Conservation (phyloP, 2,113 vertebrate genomes). For the Pyxicephalus adspersus region DNA sequence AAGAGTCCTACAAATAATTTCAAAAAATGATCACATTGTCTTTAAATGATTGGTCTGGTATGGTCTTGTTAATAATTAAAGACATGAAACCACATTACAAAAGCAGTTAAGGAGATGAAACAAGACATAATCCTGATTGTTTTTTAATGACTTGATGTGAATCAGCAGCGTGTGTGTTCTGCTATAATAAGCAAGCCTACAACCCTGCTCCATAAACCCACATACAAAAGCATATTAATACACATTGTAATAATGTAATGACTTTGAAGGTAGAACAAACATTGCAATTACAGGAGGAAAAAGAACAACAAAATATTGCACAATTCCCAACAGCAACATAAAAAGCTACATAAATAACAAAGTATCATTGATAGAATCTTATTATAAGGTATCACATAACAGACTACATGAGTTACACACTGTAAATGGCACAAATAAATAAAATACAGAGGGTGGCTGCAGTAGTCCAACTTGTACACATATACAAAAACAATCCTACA, state of each 20-base stretch:
- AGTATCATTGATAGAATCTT: too few species aligned
- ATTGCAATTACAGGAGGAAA: background rate
- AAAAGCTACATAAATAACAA: background rate
- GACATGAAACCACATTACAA: constrained; percentile 2
- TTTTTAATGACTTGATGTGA: constrained; percentile 2
- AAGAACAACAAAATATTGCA: background rate
- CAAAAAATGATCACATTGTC: background rate
- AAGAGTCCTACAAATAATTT: background rate
- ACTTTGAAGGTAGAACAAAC: background rate
- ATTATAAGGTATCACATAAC: too few species aligned
- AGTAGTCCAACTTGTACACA: too few species aligned
- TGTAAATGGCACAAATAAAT: too few species aligned
- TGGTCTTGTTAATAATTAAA: constrained; percentile 16
- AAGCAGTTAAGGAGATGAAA: constrained; percentile 7
- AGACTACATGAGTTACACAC: too few species aligned
- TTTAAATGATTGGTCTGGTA: background rate
- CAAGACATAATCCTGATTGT: constrained; percentile 20
- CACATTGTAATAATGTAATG: background rate
- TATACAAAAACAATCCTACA: too few species aligned
- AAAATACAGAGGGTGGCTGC: too few species aligned
- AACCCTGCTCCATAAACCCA: background rate
- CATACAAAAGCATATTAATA: background rate
- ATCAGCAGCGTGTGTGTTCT: background rate
- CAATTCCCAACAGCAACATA: background rate
- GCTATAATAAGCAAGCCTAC: constrained; percentile 2